phyloP scores from a whole-genome alignment of 2,888 invertebrate genomes.

The Aelia acuminata region DNA sequence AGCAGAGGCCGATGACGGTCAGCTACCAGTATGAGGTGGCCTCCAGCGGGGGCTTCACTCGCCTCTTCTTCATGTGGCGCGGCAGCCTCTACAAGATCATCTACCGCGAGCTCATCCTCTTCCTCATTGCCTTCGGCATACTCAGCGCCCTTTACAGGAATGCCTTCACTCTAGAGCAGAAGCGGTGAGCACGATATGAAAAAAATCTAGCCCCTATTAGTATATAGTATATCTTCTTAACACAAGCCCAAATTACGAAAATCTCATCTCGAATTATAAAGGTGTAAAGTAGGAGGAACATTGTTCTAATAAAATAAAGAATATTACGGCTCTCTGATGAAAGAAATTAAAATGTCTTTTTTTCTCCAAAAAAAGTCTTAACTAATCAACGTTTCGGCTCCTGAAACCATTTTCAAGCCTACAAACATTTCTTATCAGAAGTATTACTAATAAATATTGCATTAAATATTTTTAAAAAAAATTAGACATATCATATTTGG shows the following conservation, averaged over 20 bases:
- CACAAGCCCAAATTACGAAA: neutral
- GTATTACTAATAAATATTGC: too few species aligned
- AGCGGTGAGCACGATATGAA: slow-evolving; percentile 69
- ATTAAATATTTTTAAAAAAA: too few species aligned
- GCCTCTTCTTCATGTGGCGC: slow-evolving; percentile 74
- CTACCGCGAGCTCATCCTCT: slow-evolving; percentile 73
- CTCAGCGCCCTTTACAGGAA: slow-evolving; percentile 73
- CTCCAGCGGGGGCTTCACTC: slow-evolving; percentile 74
- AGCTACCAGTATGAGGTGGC: slow-evolving; percentile 75
- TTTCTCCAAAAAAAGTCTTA: too few species aligned
- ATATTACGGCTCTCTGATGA: too few species aligned
- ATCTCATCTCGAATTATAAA: neutral
- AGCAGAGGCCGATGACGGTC: slow-evolving; percentile 71
- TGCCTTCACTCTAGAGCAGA: slow-evolving; percentile 70
- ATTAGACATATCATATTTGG: too few species aligned
- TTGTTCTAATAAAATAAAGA: neutral
- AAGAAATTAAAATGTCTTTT: too few species aligned
- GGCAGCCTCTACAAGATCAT: slow-evolving; percentile 75
- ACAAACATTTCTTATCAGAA: too few species aligned
- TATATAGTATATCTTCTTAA: neutral
- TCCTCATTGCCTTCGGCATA: slow-evolving; percentile 70
- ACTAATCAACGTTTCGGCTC: too few species aligned
- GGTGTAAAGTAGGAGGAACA: neutral
- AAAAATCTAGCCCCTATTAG: too few species aligned
- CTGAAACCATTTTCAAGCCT: too few species aligned